Conservation (phyloP, 2,113 vertebrate genomes). For the Syngnathus scovelli region DNA sequence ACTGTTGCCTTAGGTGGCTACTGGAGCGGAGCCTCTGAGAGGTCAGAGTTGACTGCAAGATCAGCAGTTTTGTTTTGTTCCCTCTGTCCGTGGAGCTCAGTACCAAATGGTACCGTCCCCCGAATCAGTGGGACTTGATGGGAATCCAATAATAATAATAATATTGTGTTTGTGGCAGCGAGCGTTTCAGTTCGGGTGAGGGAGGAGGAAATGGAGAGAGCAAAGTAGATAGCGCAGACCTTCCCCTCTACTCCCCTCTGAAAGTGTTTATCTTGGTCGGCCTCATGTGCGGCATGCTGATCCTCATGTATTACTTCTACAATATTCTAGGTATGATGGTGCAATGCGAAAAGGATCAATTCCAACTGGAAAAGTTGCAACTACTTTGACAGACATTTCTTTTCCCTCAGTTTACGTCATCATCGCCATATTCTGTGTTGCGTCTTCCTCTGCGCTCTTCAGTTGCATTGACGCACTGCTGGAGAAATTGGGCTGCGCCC, state of each 20-base stretch:
- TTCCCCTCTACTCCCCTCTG: constrained; percentile 77
- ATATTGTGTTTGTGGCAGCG: constrained; percentile 60
- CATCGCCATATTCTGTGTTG: constrained; percentile 88
- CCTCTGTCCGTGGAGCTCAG: no score
- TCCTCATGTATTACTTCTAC: constrained; percentile 96
- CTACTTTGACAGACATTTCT: background rate
- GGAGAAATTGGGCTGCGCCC: constrained; percentile 73
- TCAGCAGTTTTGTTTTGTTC: no score
- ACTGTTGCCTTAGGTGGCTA: constrained; percentile 85
- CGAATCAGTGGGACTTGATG: background rate
- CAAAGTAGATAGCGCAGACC: constrained; percentile 52
- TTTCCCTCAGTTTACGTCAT: constrained; percentile 82
- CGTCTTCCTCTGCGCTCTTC: constrained; percentile 84
- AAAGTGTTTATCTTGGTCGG: constrained; percentile 84
- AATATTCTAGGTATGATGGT: constrained; percentile 80
- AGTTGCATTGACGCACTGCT: constrained; percentile 83
- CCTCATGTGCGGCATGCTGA: constrained; percentile 85
- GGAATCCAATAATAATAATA: background rate
- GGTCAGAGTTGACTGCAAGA: constrained; percentile 34
- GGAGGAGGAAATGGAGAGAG: constrained; percentile 44
- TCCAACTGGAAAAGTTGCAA: background rate
- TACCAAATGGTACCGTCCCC: no score
- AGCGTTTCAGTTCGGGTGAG: constrained; percentile 64
- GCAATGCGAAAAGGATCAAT: background rate
- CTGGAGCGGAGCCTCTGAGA: constrained; percentile 87